Evolutionary conservation across 1,140 invertebrate species (phyloP).

Genomic region (Platyura marginata): DNA sequence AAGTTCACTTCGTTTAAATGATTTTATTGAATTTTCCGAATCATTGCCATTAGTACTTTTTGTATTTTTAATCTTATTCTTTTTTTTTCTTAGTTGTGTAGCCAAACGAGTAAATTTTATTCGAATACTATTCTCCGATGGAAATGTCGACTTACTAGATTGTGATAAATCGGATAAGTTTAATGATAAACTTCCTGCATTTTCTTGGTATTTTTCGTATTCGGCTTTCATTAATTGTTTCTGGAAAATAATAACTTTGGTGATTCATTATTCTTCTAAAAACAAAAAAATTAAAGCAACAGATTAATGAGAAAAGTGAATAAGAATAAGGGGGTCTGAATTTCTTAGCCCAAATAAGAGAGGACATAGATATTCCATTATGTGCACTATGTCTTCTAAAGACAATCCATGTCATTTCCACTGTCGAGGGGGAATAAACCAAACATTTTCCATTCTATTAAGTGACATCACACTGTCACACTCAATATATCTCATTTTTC

Average conservation of each 20-base stretch:
- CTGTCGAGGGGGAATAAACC: too few relatives aligned
- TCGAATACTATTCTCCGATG: constrained; percentile 9
- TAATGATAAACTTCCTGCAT: constrained; percentile 18
- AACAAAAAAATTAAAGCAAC: not conserved
- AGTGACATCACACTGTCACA: too few relatives aligned
- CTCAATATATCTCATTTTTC: too few relatives aligned
- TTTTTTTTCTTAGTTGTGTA: constrained; percentile 21
- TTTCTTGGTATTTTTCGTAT: constrained; percentile 19
- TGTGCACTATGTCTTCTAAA: too few relatives aligned
- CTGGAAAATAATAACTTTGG: constrained; percentile 10
- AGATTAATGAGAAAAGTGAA: constrained; percentile 4
- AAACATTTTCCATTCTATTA: too few relatives aligned
- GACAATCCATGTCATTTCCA: too few relatives aligned
- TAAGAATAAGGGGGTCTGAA: too few relatives aligned
- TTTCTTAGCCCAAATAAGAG: too few relatives aligned
- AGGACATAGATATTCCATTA: too few relatives aligned
- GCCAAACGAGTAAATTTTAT: constrained; percentile 10
- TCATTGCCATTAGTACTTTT: not conserved
- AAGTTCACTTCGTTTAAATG: constrained; percentile 15
- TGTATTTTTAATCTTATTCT: not conserved
- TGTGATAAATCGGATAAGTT: constrained; percentile 19
- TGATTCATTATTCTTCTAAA: constrained; percentile 3
- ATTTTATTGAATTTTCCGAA: constrained; percentile 8
- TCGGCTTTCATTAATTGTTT: constrained; percentile 17
- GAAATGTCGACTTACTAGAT: constrained; percentile 17